Base-by-base conservation (phyloP, 2,888 invertebrate genomes). In the Habroteleia sp. region DNA sequence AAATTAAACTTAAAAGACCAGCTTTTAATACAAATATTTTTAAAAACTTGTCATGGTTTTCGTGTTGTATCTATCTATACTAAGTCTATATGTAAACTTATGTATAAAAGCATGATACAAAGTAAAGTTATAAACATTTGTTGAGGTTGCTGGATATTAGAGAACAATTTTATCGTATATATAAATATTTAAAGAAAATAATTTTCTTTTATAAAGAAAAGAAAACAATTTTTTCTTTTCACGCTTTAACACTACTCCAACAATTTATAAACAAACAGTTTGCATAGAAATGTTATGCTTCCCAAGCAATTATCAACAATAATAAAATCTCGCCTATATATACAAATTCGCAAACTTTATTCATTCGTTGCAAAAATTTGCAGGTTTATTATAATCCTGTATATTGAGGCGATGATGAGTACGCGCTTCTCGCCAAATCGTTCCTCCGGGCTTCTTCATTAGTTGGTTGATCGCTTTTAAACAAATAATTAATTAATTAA, bases 361-460 rank as follows among this genome's bases (percentile, higher is more conserved):
- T 44, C 10, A 8, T 1, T 2, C 33, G 17, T 52, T 23, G 31
- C 10, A 33, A 35, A 37, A 31, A n/a, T 37, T n/a, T 52, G 14
- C 52, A 42, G 73, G 41, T 16, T 44, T 27, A 10, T 86, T 85
- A 88, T 82, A 87, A 83, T 79, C 87, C 87, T 84, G 87, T 88
- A 75, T 88, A 88, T 77, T 88, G 87, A 69, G 87, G 87, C 63
- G 87, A 87, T 56, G 87, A 86, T 66, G 87, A 87, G 63, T 82
- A 84, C 48, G 85, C 81, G 75, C 81, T 87, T 81, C 85, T 84
- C 58, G 83, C 68, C 44, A 84, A 80, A 77, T 83, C 84, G 78
- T 82, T 85, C 77, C 85, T 85, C 73, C 81, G 82, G 48, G 80
- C 76, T 73, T 86, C 85, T 25, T 85, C 85, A 66, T 81, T 81